Conservation (phyloP, 2,888 invertebrate genomes). For the Mesorhabditis belari region DNA sequence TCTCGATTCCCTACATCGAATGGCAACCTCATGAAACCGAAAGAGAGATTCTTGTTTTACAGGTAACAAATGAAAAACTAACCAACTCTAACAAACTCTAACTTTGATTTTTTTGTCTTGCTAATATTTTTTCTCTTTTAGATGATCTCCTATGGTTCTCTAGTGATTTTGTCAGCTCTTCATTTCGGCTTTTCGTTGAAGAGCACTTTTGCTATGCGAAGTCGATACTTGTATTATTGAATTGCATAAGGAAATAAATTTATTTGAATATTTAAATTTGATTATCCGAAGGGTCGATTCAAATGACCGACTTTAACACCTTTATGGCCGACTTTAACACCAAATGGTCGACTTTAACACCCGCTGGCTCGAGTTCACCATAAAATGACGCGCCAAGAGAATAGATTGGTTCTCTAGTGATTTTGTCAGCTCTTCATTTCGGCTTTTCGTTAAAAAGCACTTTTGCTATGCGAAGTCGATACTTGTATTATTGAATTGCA, state of each 20-base stretch:
- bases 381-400: slow-evolving; percentile 38
- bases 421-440: slow-evolving; percentile 27
- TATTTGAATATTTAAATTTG: slow-evolving; percentile 5
- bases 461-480: slow-evolving; percentile 23
- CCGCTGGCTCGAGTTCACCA: slow-evolving; percentile 44
- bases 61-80: slow-evolving; percentile 12
- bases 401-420: slow-evolving; percentile 32
- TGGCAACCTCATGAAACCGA: slow-evolving; percentile 32
- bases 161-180: slow-evolving; percentile 15
- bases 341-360: too few relatives aligned
- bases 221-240: slow-evolving; percentile 22
- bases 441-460: slow-evolving; percentile 33
- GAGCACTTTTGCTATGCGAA: slow-evolving; percentile 27
- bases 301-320: slow-evolving; percentile 37
- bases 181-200: slow-evolving; percentile 34
- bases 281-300: slow-evolving; percentile 37
- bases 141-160: too few relatives aligned
- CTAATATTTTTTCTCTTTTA: too few relatives aligned
- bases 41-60: slow-evolving; percentile 28
- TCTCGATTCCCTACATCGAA: slow-evolving; percentile 33
- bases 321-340: too few relatives aligned
- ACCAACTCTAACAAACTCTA: too few relatives aligned
- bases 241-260: neutral
- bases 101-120: too few relatives aligned
- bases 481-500: slow-evolving; percentile 21